Evolutionary conservation across 2,888 invertebrate genomes (phyloP).

Genomic region (Sisyra terminalis): DNA sequence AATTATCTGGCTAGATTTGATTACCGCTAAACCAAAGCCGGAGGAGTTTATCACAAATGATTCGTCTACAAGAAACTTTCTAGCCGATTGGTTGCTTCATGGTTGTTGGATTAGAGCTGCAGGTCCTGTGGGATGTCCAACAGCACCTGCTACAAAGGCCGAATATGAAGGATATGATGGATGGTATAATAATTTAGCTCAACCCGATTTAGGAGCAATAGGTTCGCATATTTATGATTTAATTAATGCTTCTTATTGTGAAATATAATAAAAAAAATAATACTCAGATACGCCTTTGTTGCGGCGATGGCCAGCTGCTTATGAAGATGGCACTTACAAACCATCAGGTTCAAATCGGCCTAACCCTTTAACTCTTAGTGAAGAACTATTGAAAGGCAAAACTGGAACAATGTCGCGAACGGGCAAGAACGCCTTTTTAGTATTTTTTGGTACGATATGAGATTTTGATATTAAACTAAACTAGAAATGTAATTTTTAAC

Average conservation of each 20-base stretch:
- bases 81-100: not conserved
- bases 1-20: no score
- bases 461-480: not conserved
- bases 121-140: not conserved
- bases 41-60: no score
- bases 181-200: slow-evolving; percentile 26
- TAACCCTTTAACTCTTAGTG: slow-evolving; percentile 34
- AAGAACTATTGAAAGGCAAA: slow-evolving; percentile 27
- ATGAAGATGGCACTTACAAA: slow-evolving; percentile 36
- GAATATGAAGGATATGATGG: slow-evolving; percentile 27
- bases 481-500: not conserved
- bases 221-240: slow-evolving; percentile 16
- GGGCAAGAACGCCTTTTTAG: slow-evolving; percentile 36
- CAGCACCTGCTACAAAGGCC: slow-evolving; percentile 7
- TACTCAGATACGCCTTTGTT: slow-evolving; percentile 32
- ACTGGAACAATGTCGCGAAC: slow-evolving; percentile 25
- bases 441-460: slow-evolving; percentile 35
- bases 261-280: not conserved
- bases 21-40: no score
- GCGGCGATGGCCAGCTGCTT: slow-evolving; percentile 33
- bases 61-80: not conserved
- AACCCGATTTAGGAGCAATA: slow-evolving; percentile 24
- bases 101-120: not conserved
- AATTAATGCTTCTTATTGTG: not conserved
- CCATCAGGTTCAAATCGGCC: slow-evolving; percentile 31